A percentile compares a stretch with the other conserved stretches of the same genome.
Evolutionary conservation across 2,888 invertebrate genomes (phyloP).

Genomic region (Eupithecia inturbata): DNA sequence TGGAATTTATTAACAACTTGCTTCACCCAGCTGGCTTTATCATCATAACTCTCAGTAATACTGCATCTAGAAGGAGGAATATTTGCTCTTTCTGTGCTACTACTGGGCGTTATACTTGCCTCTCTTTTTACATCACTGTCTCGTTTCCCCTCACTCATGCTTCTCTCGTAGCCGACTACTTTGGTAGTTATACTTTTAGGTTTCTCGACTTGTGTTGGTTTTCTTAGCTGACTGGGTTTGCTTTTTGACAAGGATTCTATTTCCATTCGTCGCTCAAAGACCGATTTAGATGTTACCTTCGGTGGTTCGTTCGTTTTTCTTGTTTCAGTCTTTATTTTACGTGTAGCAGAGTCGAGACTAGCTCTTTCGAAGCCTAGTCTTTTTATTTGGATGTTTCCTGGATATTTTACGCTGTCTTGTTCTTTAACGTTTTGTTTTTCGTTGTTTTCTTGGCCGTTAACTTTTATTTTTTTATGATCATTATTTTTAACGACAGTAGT

Average conservation of each 20-base stretch:
- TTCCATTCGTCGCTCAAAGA: slow-evolving; percentile 77
- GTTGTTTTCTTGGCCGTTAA: slow-evolving; percentile 22
- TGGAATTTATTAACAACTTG: slow-evolving; percentile 90
- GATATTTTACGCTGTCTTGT: slow-evolving; percentile 46
- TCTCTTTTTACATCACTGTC: slow-evolving; percentile 39
- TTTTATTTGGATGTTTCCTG: slow-evolving; percentile 75
- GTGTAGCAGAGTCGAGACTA: slow-evolving; percentile 76
- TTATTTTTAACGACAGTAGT: slow-evolving; percentile 39
- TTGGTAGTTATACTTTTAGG: slow-evolving; percentile 73
- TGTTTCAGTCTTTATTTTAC: slow-evolving; percentile 65
- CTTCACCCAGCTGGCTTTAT: slow-evolving; percentile 88
- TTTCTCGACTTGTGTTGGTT: slow-evolving; percentile 62
- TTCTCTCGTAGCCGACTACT: slow-evolving; percentile 71
- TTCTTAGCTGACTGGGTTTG: slow-evolving; percentile 61
- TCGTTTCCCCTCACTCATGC: slow-evolving; percentile 57
- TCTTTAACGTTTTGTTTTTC: slow-evolving; percentile 42
- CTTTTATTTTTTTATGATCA: slow-evolving; percentile 36
- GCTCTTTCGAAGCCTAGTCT: slow-evolving; percentile 78
- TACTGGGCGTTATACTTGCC: slow-evolving; percentile 49
- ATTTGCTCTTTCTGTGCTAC: slow-evolving; percentile 52
- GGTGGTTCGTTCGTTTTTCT: slow-evolving; percentile 66
- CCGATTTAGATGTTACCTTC: slow-evolving; percentile 73
- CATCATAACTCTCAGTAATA: slow-evolving; percentile 56
- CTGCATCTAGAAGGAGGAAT: slow-evolving; percentile 56
- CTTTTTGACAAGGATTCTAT: slow-evolving; percentile 73